Evolutionary conservation across 2,888 invertebrate genomes (phyloP), one percentile per base, ranked within the genome.

Genomic region (Drosophila suboccidentalis): DNA sequence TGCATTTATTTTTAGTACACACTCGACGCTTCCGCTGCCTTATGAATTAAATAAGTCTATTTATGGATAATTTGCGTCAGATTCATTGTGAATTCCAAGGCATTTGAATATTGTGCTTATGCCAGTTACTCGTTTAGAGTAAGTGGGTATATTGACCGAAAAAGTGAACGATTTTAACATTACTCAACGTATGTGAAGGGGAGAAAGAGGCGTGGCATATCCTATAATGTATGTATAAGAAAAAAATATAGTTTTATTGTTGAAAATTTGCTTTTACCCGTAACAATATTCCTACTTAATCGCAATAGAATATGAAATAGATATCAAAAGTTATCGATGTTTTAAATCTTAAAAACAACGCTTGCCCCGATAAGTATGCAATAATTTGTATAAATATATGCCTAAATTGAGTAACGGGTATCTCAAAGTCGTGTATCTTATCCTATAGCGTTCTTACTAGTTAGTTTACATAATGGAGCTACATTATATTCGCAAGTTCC

Each of bases 381-480:
- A 4, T 34, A 3, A 34, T 34, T 34, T 4, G 0, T 34, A 32
- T 32, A 32, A 32, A 3, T 32, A 10, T 32, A 32, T 32, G 3
- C 3, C 13, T 36, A 13, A 36, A 13, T n/a, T 38, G n/a, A n/a
- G 38, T n/a, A 3, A n/a, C 1, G 6, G n/a, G 38, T 38, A 38
- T n/a, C 4, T 36, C 13, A 36, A 4, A 36, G 38, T 38, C 8
- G 38, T 6, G 1, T n/a, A 38, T 8, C 3, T 6, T n/a, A n/a
- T 1, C 1, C 2, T 3, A 38, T n/a, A n/a, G 6, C 5, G 6
- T 3, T 38, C 6, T 3, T 38, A 38, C 6, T 38, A 8, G n/a
- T 8, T 38, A 59, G 74, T 72, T 78, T 59, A 50, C 55, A 51
- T 59, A 41, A 47, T 62, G 34, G 38, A 39, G 32, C 22, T n/a